Evolutionary conservation across 1,140 invertebrate species (phyloP).

Genomic region (Mactra quadrangularis): DNA sequence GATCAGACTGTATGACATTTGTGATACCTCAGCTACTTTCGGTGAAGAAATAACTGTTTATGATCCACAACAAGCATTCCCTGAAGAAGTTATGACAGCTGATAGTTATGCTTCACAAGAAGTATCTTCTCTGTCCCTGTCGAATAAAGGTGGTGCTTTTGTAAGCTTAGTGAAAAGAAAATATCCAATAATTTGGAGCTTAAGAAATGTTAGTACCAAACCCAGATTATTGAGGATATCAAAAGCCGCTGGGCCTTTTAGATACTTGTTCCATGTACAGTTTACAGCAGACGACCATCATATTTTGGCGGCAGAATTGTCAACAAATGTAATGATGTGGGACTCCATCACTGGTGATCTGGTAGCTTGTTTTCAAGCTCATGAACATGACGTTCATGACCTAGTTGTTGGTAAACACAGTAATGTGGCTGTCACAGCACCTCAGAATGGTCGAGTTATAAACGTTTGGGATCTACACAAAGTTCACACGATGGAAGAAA

Average conservation of each 20-base stretch:
- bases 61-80: conserved; percentile 34
- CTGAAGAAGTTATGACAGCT: conserved; percentile 28
- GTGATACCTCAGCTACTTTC: conserved; percentile 36
- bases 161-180: conserved; percentile 55
- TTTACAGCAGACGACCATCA: conserved; percentile 50
- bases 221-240: conserved; percentile 44
- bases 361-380: conserved; percentile 39
- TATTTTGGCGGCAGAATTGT: conserved; percentile 50
- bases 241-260: conserved; percentile 18
- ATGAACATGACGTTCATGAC: conserved; percentile 51
- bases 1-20: conserved; percentile 54
- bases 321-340: conserved; percentile 59
- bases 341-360: conserved; percentile 37
- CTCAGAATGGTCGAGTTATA: conserved; percentile 32
- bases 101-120: conserved; percentile 57
- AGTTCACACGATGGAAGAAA: conserved; percentile 54
- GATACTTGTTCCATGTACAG: conserved; percentile 45
- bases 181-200: conserved; percentile 58
- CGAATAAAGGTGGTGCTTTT: conserved; percentile 46
- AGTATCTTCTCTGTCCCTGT: conserved; percentile 40
- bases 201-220: conserved; percentile 55
- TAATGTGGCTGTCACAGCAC: conserved; percentile 20
- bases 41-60: conserved; percentile 41
- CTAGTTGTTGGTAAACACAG: conserved; percentile 17
- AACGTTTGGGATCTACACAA: conserved; percentile 56